Percentiles rank a stretch among this genome's conserved stretches.
Conservation (phyloP, 2,797 vertebrate genomes). For the Muscicapa comitata region DNA sequence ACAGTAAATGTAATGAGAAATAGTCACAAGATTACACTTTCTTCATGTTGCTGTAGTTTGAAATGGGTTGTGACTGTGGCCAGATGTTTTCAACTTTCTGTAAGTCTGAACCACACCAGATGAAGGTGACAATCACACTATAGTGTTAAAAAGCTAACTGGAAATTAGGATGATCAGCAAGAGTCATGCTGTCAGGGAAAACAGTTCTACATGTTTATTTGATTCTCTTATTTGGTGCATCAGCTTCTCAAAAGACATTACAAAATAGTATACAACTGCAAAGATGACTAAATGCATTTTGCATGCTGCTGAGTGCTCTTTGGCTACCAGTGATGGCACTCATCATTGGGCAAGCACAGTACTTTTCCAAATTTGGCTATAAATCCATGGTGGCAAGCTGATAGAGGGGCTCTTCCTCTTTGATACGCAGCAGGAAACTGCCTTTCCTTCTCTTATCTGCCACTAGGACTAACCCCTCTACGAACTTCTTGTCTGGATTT, state of each 20-base stretch:
- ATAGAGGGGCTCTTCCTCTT: neutral
- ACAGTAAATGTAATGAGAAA: constrained; percentile 14
- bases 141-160: constrained; percentile 52
- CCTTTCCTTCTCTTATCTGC: neutral
- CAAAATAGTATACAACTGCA: constrained; percentile 12
- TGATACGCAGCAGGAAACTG: neutral
- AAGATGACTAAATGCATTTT: neutral
- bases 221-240: constrained; percentile 42
- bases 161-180: constrained; percentile 50
- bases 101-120: constrained; percentile 57
- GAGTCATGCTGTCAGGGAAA: constrained; percentile 63
- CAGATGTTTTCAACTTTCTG: constrained; percentile 65
- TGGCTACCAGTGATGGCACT: neutral
- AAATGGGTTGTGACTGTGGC: constrained; percentile 52
- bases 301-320: neutral
- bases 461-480: neutral
- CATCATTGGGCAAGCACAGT: neutral
- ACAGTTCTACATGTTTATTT: constrained; percentile 39
- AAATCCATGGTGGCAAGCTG: neutral
- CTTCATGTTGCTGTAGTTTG: constrained; percentile 16
- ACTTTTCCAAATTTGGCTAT: neutral
- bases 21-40: constrained; percentile 22
- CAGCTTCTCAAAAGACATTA: constrained; percentile 47
- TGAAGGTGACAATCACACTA: constrained; percentile 48
- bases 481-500: neutral